A percentile compares a stretch with the other conserved stretches of the same genome.
Conservation (phyloP, 2,888 invertebrate species). For the Nomada hirtipes region DNA sequence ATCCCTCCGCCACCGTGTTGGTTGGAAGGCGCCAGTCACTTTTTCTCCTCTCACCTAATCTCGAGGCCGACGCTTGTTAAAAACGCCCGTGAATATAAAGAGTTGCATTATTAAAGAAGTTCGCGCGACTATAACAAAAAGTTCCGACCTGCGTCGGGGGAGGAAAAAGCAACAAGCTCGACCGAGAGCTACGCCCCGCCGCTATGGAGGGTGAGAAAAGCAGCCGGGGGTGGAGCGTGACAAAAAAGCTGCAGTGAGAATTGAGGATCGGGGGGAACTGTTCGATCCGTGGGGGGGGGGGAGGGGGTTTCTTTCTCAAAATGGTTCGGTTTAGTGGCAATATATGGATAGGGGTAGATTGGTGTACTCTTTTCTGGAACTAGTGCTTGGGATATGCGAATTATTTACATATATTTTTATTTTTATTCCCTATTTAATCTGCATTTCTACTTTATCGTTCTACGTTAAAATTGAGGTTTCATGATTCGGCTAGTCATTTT, state of each 20-base stretch:
- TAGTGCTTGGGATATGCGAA: too few species aligned
- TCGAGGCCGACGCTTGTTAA: constrained; percentile 82
- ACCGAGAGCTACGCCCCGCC: constrained; percentile 41
- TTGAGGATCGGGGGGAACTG: constrained; percentile 29
- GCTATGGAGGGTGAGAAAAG: constrained; percentile 52
- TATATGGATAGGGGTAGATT: too few species aligned
- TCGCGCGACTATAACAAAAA: constrained; percentile 83
- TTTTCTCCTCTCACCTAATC: constrained; percentile 77
- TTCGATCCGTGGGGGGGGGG: constrained; percentile 49
- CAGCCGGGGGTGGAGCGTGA: constrained; percentile 51
- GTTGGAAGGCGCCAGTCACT: constrained; percentile 40
- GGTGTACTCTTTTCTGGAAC: too few species aligned
- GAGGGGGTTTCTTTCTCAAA: constrained; percentile 2
- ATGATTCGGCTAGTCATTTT: too few species aligned
- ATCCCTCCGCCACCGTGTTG: constrained; percentile 25
- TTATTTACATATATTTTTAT: too few species aligned
- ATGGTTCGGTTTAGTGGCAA: not conserved
- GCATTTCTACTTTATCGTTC: too few species aligned
- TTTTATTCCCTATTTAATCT: too few species aligned
- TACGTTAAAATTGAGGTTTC: too few species aligned
- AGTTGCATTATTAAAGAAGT: constrained; percentile 85
- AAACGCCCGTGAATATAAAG: constrained; percentile 85
- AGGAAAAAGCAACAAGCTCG: constrained; percentile 74
- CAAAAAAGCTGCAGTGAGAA: constrained; percentile 54
- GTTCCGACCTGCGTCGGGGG: constrained; percentile 74